phyloP scores from a whole-genome alignment of 2,888 invertebrate genomes.

The Unio delphinus region DNA sequence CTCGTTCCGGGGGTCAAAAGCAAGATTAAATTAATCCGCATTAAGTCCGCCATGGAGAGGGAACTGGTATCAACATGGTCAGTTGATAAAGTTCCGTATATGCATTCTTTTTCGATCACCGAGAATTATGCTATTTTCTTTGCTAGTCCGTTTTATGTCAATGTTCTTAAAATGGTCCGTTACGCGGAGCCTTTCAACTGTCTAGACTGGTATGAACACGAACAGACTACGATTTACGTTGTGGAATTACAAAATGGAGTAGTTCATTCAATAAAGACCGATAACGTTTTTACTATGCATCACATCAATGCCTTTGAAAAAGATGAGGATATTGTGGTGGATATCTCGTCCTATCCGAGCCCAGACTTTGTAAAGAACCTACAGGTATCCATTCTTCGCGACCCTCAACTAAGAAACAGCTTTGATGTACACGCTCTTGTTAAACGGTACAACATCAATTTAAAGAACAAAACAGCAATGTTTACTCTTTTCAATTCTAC shows the following conservation, averaged over 20 bases:
- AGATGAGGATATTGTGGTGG: constrained; percentile 45
- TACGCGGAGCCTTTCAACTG: constrained; percentile 54
- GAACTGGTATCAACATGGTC: constrained; percentile 54
- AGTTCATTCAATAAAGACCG: constrained; percentile 41
- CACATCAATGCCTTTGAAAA: constrained; percentile 64
- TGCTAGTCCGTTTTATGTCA: constrained; percentile 61
- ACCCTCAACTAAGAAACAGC: constrained; percentile 44
- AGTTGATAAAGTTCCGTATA: constrained; percentile 60
- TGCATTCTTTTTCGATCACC: constrained; percentile 66
- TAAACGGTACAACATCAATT: constrained; percentile 51
- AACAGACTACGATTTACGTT: constrained; percentile 50
- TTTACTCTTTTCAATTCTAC: constrained; percentile 25
- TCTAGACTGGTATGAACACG: constrained; percentile 56
- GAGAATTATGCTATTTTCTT: constrained; percentile 58
- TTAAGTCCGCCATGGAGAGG: constrained; percentile 45
- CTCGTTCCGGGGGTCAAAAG: constrained; percentile 47
- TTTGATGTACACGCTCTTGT: constrained; percentile 50
- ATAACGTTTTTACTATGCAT: constrained; percentile 62
- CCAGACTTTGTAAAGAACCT: constrained; percentile 56
- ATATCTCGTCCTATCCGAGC: constrained; percentile 57
- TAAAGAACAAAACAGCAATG: constrained; percentile 22
- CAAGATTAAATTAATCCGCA: constrained; percentile 53
- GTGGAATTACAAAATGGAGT: constrained; percentile 48
- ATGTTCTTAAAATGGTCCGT: constrained; percentile 51
- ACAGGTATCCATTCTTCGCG: constrained; percentile 40